phyloP scores from a whole-genome alignment of 2,797 vertebrate species.

The Eidolon dupreanum region DNA sequence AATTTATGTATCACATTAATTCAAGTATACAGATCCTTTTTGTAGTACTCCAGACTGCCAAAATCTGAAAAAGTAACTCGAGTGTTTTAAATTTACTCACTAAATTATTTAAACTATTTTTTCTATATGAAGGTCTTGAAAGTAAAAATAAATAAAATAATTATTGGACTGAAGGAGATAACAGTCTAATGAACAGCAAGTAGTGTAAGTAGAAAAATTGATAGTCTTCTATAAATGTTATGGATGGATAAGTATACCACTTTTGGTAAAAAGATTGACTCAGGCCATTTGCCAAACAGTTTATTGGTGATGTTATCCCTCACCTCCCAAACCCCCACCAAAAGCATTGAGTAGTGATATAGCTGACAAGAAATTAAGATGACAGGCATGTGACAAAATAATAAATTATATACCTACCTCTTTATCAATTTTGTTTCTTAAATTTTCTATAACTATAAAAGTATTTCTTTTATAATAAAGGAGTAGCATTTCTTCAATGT shows the following conservation, averaged over 20 bases:
- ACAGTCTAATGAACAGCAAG: not conserved
- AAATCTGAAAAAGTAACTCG: not conserved
- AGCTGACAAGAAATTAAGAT: not conserved
- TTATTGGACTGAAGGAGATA: not conserved
- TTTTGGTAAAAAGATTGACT: not conserved
- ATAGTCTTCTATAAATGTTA: not conserved
- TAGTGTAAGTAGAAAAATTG: not conserved
- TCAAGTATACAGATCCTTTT: not conserved
- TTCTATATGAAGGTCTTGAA: not conserved
- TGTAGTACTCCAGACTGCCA: not conserved
- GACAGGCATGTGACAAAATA: not conserved
- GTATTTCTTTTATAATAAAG: not conserved
- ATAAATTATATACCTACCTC: not conserved
- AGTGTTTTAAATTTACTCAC: not conserved
- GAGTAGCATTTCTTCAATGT: not conserved
- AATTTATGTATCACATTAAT: not conserved
- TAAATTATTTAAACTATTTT: not conserved
- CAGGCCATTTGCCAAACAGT: not conserved
- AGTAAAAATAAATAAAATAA: constrained; percentile 18
- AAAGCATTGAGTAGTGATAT: not conserved
- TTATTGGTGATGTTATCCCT: not conserved
- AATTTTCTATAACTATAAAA: not conserved
- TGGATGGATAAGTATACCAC: not conserved
- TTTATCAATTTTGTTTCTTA: not conserved
- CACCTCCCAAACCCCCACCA: not conserved